Conservation (phyloP, 2,113 vertebrate species). For the Dipodomys spectabilis region DNA sequence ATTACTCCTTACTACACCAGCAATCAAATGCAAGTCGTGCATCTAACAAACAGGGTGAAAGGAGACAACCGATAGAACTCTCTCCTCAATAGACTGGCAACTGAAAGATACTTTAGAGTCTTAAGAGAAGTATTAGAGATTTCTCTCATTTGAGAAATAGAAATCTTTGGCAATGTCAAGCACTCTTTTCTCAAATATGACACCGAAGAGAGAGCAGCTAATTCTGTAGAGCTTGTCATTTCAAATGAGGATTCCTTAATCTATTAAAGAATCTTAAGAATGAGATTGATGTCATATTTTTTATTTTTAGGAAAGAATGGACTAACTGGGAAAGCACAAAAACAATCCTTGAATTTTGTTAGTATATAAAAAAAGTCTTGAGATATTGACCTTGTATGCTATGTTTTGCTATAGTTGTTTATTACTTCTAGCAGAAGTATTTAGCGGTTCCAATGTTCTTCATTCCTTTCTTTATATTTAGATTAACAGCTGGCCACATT, state of each 20-base stretch:
- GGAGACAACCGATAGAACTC: background rate
- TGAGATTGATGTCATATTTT: too few species aligned
- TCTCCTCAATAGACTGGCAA: background rate
- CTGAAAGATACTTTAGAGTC: background rate
- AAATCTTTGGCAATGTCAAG: background rate
- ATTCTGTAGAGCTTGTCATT: background rate
- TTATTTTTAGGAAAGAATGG: background rate
- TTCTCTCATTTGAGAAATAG: background rate
- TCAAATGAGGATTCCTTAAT: background rate
- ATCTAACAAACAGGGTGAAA: constrained; percentile 51
- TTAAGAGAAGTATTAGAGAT: background rate
- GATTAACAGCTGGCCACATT: background rate
- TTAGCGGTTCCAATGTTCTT: background rate
- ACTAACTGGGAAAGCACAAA: too few species aligned
- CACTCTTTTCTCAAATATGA: background rate
- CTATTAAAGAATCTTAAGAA: background rate
- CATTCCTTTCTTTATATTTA: background rate
- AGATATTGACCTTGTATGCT: background rate
- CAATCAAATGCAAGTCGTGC: constrained; percentile 45
- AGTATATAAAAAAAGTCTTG: background rate
- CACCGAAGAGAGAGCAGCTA: background rate
- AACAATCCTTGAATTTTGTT: background rate
- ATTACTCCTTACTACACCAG: constrained; percentile 63
- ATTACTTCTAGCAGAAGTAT: background rate
- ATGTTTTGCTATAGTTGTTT: background rate